Evolutionary conservation across 2,888 invertebrate genomes (phyloP), one percentile per base, ranked within the genome.

Genomic region (Nemotelus nigrinus): DNA sequence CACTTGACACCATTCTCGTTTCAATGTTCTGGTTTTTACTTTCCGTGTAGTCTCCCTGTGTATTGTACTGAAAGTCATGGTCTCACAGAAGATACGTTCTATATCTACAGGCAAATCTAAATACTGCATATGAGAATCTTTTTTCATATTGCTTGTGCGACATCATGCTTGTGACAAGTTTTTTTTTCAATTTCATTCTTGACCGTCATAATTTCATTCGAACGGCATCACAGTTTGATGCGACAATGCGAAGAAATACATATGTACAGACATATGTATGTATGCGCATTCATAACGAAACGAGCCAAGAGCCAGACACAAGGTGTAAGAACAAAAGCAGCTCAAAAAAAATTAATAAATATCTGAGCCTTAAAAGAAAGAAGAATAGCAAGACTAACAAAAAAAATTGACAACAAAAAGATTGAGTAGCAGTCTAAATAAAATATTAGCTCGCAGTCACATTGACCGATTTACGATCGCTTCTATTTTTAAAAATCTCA

Each of bases 401-500:
- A 8, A 7, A 5, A 50, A 8, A 50, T 50, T 5, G 60, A 60
- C 2, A 39, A 60, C 8, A 60, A 25, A 63, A 4, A 63, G 4
- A 43, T 4, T 2, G 43, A 63, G 41, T 63, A 63, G 63, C 43
- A 63, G 63, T 41, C 41, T 41, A 63, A 63, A 63, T 63, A 39
- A 63, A 63, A 63, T 25, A 25, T 41, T 63, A 43, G 63, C 41
- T 41, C 63, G 41, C 43, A 25, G 25, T 25, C 25, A 25, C 25
- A 63, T 63, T 63, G 63, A 63, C 63, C 63, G 63, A 63, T 63
- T 63, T 39, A 63, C 50, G 50, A 50, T 50, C 50, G 50, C 6
- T 7, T 7, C 50, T 5, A 8, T 50, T 50, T 50, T 50, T 7
- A 25, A 25, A 8, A 7, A 50, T 5, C 50, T 7, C 50, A 50